phyloP scores from a whole-genome alignment of 2,888 invertebrate species.

The Parochlus steinenii region DNA sequence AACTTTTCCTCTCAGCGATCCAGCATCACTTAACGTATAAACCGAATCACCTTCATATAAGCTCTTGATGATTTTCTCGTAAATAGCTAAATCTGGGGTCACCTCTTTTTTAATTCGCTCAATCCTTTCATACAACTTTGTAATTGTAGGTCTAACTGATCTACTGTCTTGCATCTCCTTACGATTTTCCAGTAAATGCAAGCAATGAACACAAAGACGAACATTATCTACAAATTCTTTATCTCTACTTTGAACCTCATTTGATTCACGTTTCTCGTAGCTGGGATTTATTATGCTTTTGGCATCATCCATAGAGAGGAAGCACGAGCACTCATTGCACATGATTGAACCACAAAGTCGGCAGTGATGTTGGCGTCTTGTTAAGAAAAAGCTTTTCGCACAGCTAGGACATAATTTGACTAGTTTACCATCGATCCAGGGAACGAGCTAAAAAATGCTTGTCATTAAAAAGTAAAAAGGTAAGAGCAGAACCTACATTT shows the following conservation, averaged over 20 bases:
- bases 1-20: slow-evolving; percentile 64
- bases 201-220: slow-evolving; percentile 59
- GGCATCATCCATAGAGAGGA: slow-evolving; percentile 62
- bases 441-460: slow-evolving; percentile 41
- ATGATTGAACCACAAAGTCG: slow-evolving; percentile 85
- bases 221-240: slow-evolving; percentile 40
- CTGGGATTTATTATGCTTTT: slow-evolving; percentile 40
- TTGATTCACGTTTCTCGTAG: not conserved
- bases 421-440: slow-evolving; percentile 85
- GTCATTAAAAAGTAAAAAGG: not conserved
- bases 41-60: slow-evolving; percentile 76
- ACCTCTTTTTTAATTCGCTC: slow-evolving; percentile 60
- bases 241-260: slow-evolving; percentile 20
- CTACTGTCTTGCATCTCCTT: slow-evolving; percentile 64
- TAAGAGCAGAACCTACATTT: slow-evolving; percentile 30
- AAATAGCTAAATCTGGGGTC: slow-evolving; percentile 45
- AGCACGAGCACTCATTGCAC: slow-evolving; percentile 82
- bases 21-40: slow-evolving; percentile 70
- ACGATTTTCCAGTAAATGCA: slow-evolving; percentile 59
- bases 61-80: slow-evolving; percentile 35
- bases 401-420: slow-evolving; percentile 85
- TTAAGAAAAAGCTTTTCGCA: slow-evolving; percentile 71
- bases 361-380: slow-evolving; percentile 90
- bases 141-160: slow-evolving; percentile 60
- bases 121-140: slow-evolving; percentile 71